Percentiles rank a stretch among this genome's conserved stretches.
Evolutionary conservation across 2,888 invertebrate genomes (phyloP).

Genomic region (Desoria tigrina): DNA sequence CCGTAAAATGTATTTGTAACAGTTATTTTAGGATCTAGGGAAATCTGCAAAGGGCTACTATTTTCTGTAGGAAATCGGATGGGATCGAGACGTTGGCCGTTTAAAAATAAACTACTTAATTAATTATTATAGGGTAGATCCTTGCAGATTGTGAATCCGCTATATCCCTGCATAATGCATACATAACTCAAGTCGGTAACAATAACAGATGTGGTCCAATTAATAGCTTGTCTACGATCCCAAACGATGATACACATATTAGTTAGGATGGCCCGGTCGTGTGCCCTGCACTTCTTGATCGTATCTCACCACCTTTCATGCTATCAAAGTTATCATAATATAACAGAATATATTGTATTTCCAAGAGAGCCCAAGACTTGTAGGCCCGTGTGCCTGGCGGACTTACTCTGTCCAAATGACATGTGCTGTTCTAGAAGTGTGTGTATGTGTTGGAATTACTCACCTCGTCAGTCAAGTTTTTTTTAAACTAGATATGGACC

Average conservation of each 20-base stretch:
- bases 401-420: constrained; percentile 11
- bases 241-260: background rate
- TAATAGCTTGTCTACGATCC: background rate
- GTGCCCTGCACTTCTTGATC: constrained; percentile 5
- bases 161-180: no score
- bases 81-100: no score
- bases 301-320: constrained; percentile 12
- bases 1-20: no score
- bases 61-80: no score
- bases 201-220: constrained; percentile 4
- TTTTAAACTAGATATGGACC: no score
- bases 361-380: background rate
- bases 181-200: background rate
- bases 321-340: constrained; percentile 1
- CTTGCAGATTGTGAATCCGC: no score
- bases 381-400: background rate
- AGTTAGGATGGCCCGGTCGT: background rate
- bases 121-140: no score
- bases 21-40: no score
- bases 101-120: no score
- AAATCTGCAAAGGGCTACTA: no score
- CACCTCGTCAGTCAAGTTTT: constrained; percentile 16
- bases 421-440: background rate
- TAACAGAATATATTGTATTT: background rate
- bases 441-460: background rate